A percentile compares a stretch with the other conserved stretches of the same genome.
Conservation (phyloP, 2,888 invertebrate species). For the Blomia tropicalis region DNA sequence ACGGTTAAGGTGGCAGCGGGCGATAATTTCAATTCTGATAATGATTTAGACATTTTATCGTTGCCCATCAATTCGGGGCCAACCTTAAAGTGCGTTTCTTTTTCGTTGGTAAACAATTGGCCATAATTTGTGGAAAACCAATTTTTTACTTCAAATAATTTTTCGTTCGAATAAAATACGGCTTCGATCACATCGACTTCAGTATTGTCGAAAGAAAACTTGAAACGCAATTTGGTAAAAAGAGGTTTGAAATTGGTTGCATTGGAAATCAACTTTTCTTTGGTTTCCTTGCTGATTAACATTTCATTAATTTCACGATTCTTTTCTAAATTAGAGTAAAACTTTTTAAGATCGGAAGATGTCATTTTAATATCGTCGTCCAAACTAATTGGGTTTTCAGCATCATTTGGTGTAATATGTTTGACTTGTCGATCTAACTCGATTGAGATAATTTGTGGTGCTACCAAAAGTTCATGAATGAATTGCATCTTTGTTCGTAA, state of each 20-base stretch:
- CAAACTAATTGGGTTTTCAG: background rate
- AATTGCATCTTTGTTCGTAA: slow-evolving; percentile 34
- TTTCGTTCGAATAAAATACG: slow-evolving; percentile 17
- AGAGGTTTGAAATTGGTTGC: slow-evolving; percentile 40
- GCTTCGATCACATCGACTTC: slow-evolving; percentile 18
- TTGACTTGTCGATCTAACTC: slow-evolving; percentile 55
- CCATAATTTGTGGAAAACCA: slow-evolving; percentile 9
- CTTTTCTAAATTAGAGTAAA: slow-evolving; percentile 2
- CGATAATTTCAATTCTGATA: background rate
- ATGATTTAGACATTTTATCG: background rate
- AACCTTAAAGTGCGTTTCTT: slow-evolving; percentile 6
- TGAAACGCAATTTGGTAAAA: slow-evolving; percentile 16
- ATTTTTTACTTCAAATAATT: slow-evolving; percentile 10
- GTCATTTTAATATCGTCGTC: background rate
- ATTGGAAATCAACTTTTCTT: slow-evolving; percentile 84
- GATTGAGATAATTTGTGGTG: slow-evolving; percentile 61
- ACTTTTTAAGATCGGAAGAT: slow-evolving; percentile 15
- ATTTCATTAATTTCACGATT: slow-evolving; percentile 14
- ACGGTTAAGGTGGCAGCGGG: background rate
- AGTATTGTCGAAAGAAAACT: background rate
- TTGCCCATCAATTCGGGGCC: slow-evolving; percentile 1
- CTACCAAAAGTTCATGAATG: slow-evolving; percentile 55
- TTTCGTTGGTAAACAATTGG: background rate
- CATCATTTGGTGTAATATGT: background rate
- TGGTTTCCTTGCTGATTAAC: slow-evolving; percentile 43